Evolutionary conservation across 2,797 vertebrate genomes (phyloP), one percentile per base, ranked within the genome.

Genomic region (Coregonus suidteri): DNA sequence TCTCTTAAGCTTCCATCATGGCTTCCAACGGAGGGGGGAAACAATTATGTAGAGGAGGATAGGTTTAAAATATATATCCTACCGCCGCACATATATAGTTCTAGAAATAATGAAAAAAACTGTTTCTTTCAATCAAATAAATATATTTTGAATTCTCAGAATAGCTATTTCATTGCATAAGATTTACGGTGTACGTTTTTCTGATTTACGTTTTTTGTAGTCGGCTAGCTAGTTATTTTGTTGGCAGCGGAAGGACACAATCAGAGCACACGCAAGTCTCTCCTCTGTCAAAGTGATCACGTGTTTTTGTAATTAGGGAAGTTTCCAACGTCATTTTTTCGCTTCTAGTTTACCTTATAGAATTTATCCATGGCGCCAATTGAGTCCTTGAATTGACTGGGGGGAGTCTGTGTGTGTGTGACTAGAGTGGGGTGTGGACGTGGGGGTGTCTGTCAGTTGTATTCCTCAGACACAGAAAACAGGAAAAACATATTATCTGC

Each of bases 1-100:
- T 79, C 82, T 90, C 94, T 94, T 92, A 95, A 94, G 94, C 94
- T 95, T 93, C 95, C 96, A 96, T 98, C 96, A 97, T 98, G 97
- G 97, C 96, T 97, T 97, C 96, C 96, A 90, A 91, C 90, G 90
- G 95, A 95, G 95, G 94, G 95, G 94, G 94, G 93, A 94, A 93
- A 94, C 89, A 95, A 2, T 34, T 11, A 95, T 91, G 85, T 95
- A 95, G 93, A 86, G 89, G 88, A 25, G 93, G 92, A 92, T 89
- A 80, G 87, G 91, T 90, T 91, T 90, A 64, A 88, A 91, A 82
- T 92, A 77, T 80, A 86, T 93, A 95, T 94, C 91, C 87, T 79
- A 34, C 93, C 94, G 92, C 94, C 77, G 70, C 2, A 64, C 62
- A 15, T 51, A 1, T 81, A 78, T 93, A 94, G 93, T 90, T 7